Base-by-base conservation (phyloP, 1,140 invertebrate species). In the Drosophila elegans region DNA sequence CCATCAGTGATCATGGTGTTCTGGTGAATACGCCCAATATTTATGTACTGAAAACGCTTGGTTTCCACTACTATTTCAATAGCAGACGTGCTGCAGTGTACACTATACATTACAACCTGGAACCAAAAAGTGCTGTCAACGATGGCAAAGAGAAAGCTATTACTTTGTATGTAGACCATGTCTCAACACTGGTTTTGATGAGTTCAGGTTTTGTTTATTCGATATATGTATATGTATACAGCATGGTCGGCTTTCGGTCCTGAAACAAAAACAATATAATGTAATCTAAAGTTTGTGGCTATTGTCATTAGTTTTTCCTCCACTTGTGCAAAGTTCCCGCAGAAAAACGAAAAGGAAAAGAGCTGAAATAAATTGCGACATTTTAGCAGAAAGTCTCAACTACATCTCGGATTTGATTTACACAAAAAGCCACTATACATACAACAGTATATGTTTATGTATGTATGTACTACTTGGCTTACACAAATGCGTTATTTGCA, bases 401-500 rank as follows among this genome's bases (percentile, higher is more conserved):
- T 13, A 12, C 12, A 11, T 41, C 53, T 32, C 36, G 12, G 34
- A 60, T 56, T 59, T 34, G 55, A 60, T 56, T 59, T 34, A 25
- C 16, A 59, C 13, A 5, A 10, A 44, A 32, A 60, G 3, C 46
- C 21, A 38, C 32, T 41, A 9, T 16, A n/a, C 16, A 13, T 7
- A 34, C 16, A 36, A 39, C 12, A 39, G 36, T 25, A 48, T 41
- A 48, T 38, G 25, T 27, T 36, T 62, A 44, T 32, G 44, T 49
- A 68, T 51, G 9, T 39, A 69, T 36, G 13, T 25, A 57, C 27
- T 27, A 57, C 27, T 27, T 68, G 34, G 67, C 42, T 27, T 69
- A 68, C 38, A 39, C 32, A 71, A 16, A 71, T 68, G 42, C 42
- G 13, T 36, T 41, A 44, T 53, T 53, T 71, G 67, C 64, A 67